These are phyloP conservation scores for Cinclus cinclus DNA, from an alignment of 2,113 vertebrate species.

Conservation along the genomic window DNA sequence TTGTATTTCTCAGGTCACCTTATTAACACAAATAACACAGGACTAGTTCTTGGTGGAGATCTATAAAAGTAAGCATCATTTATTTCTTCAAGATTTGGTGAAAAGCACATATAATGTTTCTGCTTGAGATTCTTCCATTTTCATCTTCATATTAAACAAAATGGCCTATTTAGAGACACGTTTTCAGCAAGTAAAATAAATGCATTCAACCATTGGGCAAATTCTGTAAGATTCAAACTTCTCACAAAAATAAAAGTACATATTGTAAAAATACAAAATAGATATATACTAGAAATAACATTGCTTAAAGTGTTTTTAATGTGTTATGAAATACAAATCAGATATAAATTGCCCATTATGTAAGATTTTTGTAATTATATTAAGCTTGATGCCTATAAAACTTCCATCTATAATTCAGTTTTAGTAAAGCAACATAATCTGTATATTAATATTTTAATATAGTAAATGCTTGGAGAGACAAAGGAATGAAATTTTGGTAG, in stretches of 20 bases:
- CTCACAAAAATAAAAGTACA: not conserved
- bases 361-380: not conserved
- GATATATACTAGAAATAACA: not conserved
- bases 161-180: not conserved
- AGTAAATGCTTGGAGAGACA: not conserved
- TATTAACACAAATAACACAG: not conserved
- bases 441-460: conserved; percentile 1
- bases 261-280: not conserved
- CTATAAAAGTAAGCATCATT: not conserved
- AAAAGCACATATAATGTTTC: not conserved
- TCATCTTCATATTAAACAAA: not conserved
- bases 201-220: not conserved
- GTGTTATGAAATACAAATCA: not conserved
- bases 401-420: not conserved
- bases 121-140: not conserved
- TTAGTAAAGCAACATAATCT: not conserved
- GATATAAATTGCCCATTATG: not conserved
- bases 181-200: not conserved
- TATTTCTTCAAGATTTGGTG: not conserved
- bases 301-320: not conserved
- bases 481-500: not conserved
- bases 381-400: not conserved
- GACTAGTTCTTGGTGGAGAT: not conserved
- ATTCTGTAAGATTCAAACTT: not conserved
- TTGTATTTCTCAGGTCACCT: not conserved